Conservation (phyloP, 2,113 vertebrate genomes). For the rat (Rattus norvegicus) region GRCr8 NC_086026.1:34388001-34388500, state of each 20-base stretch:
- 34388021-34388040: constrained; percentile 41
- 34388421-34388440: background rate
- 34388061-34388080: background rate
- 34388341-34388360: background rate
- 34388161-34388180: background rate
- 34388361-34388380: background rate
- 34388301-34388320: background rate
- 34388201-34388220: background rate
- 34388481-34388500: background rate
- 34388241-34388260: background rate
- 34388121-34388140: constrained; percentile 1
- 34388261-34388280: background rate
- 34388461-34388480: background rate
- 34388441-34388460: background rate
- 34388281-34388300: background rate
- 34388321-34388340: background rate
- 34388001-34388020: constrained; percentile 10
- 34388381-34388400: background rate
- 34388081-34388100: background rate
- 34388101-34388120: background rate
- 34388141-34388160: background rate
- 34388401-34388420: background rate
- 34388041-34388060: background rate
- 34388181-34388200: background rate
- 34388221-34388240: background rate